Conservation (phyloP, 2,888 invertebrate genomes). For the Ichneumon xanthorius region DNA sequence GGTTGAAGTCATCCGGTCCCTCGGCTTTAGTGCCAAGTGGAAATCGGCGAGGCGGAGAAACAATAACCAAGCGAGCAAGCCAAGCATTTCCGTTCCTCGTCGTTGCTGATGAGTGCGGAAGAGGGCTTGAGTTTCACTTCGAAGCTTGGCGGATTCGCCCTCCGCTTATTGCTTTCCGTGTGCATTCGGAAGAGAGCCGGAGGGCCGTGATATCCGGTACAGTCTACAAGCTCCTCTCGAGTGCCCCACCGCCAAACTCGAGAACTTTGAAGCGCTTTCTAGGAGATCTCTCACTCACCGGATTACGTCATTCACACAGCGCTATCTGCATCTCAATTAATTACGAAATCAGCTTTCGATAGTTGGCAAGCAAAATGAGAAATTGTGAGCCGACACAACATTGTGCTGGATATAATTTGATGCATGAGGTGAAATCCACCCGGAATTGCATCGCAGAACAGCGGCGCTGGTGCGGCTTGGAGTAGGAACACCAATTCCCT, state of each 20-base stretch:
- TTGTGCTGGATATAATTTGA: background rate
- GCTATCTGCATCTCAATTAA: background rate
- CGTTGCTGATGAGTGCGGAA: conserved; percentile 45
- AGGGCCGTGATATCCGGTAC: conserved; percentile 19
- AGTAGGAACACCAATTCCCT: conserved; percentile 62
- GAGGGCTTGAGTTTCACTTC: conserved; percentile 67
- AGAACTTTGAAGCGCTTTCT: background rate
- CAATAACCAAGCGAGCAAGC: conserved; percentile 31
- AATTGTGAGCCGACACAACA: background rate
- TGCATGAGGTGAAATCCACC: background rate
- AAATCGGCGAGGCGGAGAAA: conserved; percentile 64
- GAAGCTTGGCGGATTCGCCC: conserved; percentile 70
- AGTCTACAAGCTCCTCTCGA: conserved; percentile 19
- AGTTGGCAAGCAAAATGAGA: background rate
- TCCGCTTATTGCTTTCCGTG: conserved; percentile 41
- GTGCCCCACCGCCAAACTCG: background rate
- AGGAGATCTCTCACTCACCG: background rate
- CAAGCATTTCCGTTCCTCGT: conserved; percentile 38
- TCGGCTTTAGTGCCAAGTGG: conserved; percentile 76
- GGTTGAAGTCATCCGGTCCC: conserved; percentile 68
- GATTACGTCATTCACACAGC: background rate
- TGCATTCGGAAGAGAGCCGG: background rate
- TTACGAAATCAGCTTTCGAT: background rate
- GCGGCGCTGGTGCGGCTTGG: background rate
- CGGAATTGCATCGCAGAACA: background rate